Base-by-base conservation (phyloP, 2,888 invertebrate species). In the Platypus cylindrus region DNA sequence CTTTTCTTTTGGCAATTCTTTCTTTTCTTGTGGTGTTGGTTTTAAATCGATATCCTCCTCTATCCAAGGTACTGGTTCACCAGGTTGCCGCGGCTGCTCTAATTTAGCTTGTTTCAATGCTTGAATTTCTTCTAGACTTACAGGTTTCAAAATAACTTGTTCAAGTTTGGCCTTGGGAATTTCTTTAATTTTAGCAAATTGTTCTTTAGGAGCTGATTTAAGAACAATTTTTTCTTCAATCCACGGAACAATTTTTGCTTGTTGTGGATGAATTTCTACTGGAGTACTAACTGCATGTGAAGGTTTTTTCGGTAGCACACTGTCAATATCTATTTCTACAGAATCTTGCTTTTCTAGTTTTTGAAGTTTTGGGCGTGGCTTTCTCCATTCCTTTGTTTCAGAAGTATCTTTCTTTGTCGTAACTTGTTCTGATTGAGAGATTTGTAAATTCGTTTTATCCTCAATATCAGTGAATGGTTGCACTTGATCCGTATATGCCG, bases 171-270 rank as follows among this genome's bases (percentile, higher is more conserved):
- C 54, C 40, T 63, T 62, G 44, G 71, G 69, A 44, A 72, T 66
- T 32, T 71, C 67, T 42, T 59, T 60, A 45, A 58, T 58, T 41
- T 64, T 55, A 2, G 42, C 41, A 23, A 41, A 38, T 30, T 41
- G 38, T 11, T 41, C 41, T 33, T 48, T 43, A 22, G 51, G 55
- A 3, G 63, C 51, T 42, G 53, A 56, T 43, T 70, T 73, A n/a
- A 73, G 50, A 17, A 52, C 58, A 14, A 71, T 63, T 40, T 67
- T 65, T 58, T 80, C 75, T 50, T 78, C 70, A 11, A 70, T 80
- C 73, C 73, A 73, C n/a, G 71, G 68, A 41, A 48, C 13, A 33
- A 40, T 37, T 37, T 48, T 41, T 2, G 41, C 41, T 36, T 41
- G 41, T 27, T 41, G 41, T 17, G 41, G 41, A 18, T 38, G 33